A percentile compares a stretch with the other conserved stretches of the same genome.
Conservation (phyloP, 1,140 invertebrate species). For the Drosophila watanabei region DNA sequence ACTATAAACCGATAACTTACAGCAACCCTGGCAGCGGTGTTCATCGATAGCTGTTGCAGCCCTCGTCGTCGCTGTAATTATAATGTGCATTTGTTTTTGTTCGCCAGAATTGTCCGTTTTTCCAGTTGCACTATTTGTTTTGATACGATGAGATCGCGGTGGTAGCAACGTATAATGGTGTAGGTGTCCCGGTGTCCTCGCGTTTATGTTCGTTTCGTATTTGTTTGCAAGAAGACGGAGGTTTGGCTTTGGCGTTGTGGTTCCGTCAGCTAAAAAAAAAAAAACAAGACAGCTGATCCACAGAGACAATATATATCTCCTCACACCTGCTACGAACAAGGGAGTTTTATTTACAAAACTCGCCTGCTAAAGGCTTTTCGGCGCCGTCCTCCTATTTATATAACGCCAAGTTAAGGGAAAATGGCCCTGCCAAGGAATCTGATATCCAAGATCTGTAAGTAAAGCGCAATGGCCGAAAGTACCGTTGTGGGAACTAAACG, state of each 20-base stretch:
- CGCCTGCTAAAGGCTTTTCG: constrained; percentile 5
- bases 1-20: no score
- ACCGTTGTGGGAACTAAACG: constrained; percentile 31
- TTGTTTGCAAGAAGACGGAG: constrained; percentile 9
- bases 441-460: constrained; percentile 76
- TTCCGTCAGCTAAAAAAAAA: constrained; percentile 5
- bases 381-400: constrained; percentile 25
- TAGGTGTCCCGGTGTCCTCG: constrained; percentile 16
- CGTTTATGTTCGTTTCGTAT: constrained; percentile 38
- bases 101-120: constrained; percentile 48
- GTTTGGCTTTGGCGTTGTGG: not conserved
- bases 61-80: constrained; percentile 56
- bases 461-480: constrained; percentile 64
- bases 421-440: constrained; percentile 76
- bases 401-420: constrained; percentile 56
- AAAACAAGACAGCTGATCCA: constrained; percentile 67
- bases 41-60: constrained; percentile 34
- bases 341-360: constrained; percentile 56
- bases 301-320: constrained; percentile 53
- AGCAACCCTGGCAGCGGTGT: constrained; percentile 4
- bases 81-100: constrained; percentile 80
- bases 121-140: constrained; percentile 43
- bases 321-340: constrained; percentile 75
- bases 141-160: constrained; percentile 28
- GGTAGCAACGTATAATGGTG: constrained; percentile 45